Percentiles rank a stretch among this genome's conserved stretches.
These are phyloP conservation scores for Acleris holmiana DNA, from an alignment of 2,888 invertebrate species.

Conservation along the genomic window DNA sequence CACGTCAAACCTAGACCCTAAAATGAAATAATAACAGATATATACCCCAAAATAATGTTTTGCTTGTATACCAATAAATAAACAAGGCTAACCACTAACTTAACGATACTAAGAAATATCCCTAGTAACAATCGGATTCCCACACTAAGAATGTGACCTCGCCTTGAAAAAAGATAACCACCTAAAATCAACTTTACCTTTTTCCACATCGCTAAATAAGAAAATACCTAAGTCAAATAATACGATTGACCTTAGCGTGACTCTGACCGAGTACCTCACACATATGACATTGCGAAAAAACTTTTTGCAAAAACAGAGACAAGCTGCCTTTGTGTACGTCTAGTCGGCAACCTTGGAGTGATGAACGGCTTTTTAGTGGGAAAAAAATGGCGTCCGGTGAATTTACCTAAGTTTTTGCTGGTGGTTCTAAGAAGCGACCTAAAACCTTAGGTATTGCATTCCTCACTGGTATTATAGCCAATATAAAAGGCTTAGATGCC, in stretches of 20 bases:
- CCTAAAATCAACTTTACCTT: conserved; percentile 51
- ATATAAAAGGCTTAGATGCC: conserved; percentile 69
- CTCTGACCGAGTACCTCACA: conserved; percentile 61
- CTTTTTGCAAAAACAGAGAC: conserved; percentile 71
- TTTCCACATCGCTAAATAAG: conserved; percentile 64
- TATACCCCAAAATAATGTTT: too few species aligned
- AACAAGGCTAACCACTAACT: neutral
- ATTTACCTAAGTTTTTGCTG: conserved; percentile 80
- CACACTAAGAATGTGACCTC: conserved; percentile 37
- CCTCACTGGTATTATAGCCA: conserved; percentile 61
- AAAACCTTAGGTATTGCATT: conserved; percentile 47
- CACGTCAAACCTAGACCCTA: too few species aligned
- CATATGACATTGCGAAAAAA: conserved; percentile 80
- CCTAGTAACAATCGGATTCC: conserved; percentile 26
- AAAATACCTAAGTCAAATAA: conserved; percentile 71
- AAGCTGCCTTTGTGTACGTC: conserved; percentile 80
- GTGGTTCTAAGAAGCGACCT: conserved; percentile 72
- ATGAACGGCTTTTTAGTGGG: conserved; percentile 77
- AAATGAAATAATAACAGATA: too few species aligned
- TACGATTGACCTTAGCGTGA: conserved; percentile 76
- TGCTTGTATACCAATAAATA: neutral
- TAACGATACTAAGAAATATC: conserved; percentile 29
- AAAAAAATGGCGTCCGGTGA: conserved; percentile 76
- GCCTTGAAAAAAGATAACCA: conserved; percentile 47
- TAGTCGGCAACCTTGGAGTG: conserved; percentile 76